Evolutionary conservation across 2,113 vertebrate species (phyloP).

Genomic region (Lophius piscatorius): DNA sequence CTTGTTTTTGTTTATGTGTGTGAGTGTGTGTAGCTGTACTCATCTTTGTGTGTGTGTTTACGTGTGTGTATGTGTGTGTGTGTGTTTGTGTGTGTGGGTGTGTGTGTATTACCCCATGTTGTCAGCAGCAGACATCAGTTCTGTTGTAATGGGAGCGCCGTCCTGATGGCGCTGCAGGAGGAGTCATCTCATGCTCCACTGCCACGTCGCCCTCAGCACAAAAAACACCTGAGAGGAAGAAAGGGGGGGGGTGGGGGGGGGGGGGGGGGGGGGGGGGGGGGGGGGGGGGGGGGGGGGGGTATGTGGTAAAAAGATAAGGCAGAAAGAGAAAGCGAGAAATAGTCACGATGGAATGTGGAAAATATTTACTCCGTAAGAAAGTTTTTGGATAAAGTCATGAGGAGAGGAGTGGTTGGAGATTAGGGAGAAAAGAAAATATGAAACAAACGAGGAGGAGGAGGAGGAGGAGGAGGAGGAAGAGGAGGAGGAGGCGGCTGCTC

Average conservation of each 20-base stretch:
- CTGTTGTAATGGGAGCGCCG: constrained; percentile 37
- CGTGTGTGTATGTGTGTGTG: neutral
- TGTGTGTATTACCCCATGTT: too few relatives aligned
- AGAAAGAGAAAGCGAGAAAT: neutral
- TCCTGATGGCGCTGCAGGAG: constrained; percentile 35
- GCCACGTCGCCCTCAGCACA: constrained; percentile 9
- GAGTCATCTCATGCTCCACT: constrained; percentile 29
- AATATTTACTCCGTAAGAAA: neutral
- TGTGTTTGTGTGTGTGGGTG: constrained; percentile 10
- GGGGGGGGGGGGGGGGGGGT: too few relatives aligned
- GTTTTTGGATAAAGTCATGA: constrained; percentile 2
- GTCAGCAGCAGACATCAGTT: constrained; percentile 42
- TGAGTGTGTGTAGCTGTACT: neutral
- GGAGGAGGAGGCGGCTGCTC: neutral
- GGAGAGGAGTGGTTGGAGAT: constrained; percentile 5
- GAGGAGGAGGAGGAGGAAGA: constrained; percentile 1
- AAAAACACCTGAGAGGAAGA: constrained; percentile 39
- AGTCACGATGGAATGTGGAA: constrained; percentile 8
- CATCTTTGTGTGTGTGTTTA: neutral
- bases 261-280: too few relatives aligned
- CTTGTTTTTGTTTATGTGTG: neutral
- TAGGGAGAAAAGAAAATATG: constrained; percentile 1
- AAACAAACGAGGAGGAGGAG: neutral
- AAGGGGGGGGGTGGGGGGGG: neutral
- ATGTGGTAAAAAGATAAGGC: neutral